Percentiles rank a stretch among this genome's conserved stretches.
Conservation (phyloP, 2,888 invertebrate genomes). For the Gibbula magus region DNA sequence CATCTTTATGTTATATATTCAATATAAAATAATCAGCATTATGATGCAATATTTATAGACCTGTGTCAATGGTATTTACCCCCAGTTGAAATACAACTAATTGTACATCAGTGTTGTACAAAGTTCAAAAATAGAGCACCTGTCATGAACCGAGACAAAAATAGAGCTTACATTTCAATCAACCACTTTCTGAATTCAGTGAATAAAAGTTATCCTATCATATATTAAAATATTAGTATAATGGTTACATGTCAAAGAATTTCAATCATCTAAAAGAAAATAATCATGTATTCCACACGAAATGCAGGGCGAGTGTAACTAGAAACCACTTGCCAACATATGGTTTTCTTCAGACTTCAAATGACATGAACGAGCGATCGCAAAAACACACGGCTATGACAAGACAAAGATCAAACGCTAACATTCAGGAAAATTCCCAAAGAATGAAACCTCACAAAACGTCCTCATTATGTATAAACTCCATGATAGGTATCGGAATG, state of each 20-base stretch:
- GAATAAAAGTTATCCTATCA: background rate
- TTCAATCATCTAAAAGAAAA: background rate
- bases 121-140: conserved; percentile 14
- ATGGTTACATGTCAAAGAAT: conserved; percentile 1
- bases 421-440: background rate
- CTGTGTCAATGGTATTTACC: too few relatives aligned
- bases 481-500: conserved; percentile 27
- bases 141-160: background rate
- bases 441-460: background rate
- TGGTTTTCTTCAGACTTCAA: conserved; percentile 16
- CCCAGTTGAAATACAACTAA: background rate
- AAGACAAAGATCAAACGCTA: conserved; percentile 10
- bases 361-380: background rate
- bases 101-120: background rate
- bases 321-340: conserved; percentile 23
- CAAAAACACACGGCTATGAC: conserved; percentile 1
- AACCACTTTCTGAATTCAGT: background rate
- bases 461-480: conserved; percentile 18
- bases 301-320: conserved; percentile 5
- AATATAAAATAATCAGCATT: background rate
- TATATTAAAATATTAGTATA: background rate
- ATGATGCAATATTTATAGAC: background rate
- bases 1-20: background rate
- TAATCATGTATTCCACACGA: background rate
- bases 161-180: background rate